phyloP scores from a whole-genome alignment of 2,797 vertebrate genomes.

The Microctenopoma stevenorrisi region DNA sequence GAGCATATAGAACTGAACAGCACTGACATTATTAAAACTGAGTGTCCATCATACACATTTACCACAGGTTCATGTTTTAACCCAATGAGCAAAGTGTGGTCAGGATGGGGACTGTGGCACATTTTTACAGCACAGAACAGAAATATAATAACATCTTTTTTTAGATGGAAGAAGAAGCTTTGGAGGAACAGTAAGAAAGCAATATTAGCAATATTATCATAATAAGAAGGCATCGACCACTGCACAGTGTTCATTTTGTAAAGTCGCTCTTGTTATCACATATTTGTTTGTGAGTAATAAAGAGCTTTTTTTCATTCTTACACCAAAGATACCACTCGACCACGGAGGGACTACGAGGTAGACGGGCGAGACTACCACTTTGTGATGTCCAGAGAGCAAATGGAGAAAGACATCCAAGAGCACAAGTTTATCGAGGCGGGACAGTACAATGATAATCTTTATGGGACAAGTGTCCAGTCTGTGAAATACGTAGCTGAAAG shows the following conservation, averaged over 20 bases:
- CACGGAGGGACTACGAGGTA: slow-evolving; percentile 94
- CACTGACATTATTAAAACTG: too few species aligned
- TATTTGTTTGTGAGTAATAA: not conserved
- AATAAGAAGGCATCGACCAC: not conserved
- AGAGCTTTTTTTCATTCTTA: slow-evolving; percentile 7
- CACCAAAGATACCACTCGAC: slow-evolving; percentile 91
- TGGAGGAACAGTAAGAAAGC: not conserved
- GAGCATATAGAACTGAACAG: too few species aligned
- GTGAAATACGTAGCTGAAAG: slow-evolving; percentile 97
- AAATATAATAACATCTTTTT: not conserved
- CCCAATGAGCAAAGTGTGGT: too few species aligned
- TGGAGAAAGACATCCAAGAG: slow-evolving; percentile 99
- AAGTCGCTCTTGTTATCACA: not conserved
- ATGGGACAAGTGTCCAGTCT: slow-evolving; percentile 97
- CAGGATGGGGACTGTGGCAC: too few species aligned
- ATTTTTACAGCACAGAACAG: too few species aligned
- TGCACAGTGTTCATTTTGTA: not conserved
- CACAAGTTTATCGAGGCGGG: slow-evolving; percentile 99
- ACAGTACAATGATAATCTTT: slow-evolving; percentile 98
- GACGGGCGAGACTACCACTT: slow-evolving; percentile 98
- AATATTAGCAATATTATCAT: too few species aligned
- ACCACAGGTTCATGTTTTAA: too few species aligned
- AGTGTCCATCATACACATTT: too few species aligned
- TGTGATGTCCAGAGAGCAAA: slow-evolving; percentile 95
- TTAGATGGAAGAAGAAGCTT: not conserved